Base-by-base conservation (phyloP, 2,888 invertebrate species). In the Salticus scenicus region DNA sequence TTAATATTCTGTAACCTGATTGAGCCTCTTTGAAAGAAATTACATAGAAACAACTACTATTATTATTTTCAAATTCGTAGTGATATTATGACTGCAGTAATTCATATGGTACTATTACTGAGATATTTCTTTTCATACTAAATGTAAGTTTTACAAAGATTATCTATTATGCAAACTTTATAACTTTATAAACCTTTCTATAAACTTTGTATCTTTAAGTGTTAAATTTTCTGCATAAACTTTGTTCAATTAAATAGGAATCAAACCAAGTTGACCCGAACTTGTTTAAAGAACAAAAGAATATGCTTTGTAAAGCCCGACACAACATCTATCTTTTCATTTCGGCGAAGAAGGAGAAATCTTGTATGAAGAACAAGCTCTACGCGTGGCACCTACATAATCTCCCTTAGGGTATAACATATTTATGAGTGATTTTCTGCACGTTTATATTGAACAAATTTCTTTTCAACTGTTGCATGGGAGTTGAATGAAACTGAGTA, bases 261-360 rank as follows among this genome's bases (percentile, higher is more conserved):
- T n/a, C 47, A 47, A 17, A 47, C 17, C 10, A 47, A 47, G 47
- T 17, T n/a, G 5, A 17, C 24, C 64, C 64, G n/a, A 27, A 28
- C 31, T 31, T 33, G 63, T 30, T 2, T 28, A 27, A 17, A 63
- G 2, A 57, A 30, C 57, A 73, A 20, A 31, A 57, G 33, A 20
- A 57, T 31, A 73, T 63, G 47, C 47, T n/a, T 63, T 20, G 33
- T 72, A n/a, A 31, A 47, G 57, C 37, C 31, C 51, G 33, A 57
- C 73, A 63, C 17, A 8, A 63, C 17, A 2, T 17, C 57, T 63
- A 73, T 51, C 73, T 33, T 63, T 37, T n/a, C 20, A 67, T 63
- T 73, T 20, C 57, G 14, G 14, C n/a, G 12, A 4, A 17, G 64
- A 74, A 27, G 20, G 20, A n/a, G 64, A 28, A 63, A 27, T 17